Percentiles rank a stretch among this genome's conserved stretches.
These are phyloP conservation scores for Xiphophorus birchmanni DNA, from an alignment of 2,797 vertebrate species.

Conservation along the genomic window DNA sequence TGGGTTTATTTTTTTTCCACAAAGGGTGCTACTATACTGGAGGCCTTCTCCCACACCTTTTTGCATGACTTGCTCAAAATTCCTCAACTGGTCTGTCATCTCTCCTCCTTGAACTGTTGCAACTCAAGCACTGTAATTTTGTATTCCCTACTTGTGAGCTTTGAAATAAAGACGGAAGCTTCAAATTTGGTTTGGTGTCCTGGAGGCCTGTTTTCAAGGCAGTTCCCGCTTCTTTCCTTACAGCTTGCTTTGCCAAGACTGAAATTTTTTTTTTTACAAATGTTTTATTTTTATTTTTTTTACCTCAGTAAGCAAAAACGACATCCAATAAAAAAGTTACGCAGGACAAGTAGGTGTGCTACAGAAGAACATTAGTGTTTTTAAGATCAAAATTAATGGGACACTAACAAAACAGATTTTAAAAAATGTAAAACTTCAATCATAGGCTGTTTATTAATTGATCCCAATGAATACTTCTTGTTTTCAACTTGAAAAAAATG, in stretches of 20 bases:
- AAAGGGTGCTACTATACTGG: constrained; percentile 86
- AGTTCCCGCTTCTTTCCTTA: not conserved
- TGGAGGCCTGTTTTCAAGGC: constrained; percentile 37
- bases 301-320: not conserved
- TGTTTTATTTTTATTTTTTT: not conserved
- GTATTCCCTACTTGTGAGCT: constrained; percentile 81
- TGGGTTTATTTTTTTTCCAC: constrained; percentile 82
- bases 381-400: not conserved
- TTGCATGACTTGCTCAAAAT: constrained; percentile 82
- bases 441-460: not conserved
- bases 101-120: constrained; percentile 72
- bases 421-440: not conserved
- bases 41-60: constrained; percentile 85
- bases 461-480: not conserved
- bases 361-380: too few species aligned
- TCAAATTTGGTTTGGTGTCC: constrained; percentile 68
- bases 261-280: not conserved
- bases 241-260: not conserved
- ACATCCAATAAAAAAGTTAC: not conserved
- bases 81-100: constrained; percentile 72
- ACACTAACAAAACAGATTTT: not conserved
- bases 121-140: constrained; percentile 84
- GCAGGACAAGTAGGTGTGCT: not conserved
- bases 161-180: constrained; percentile 80
- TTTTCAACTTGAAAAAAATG: not conserved